A percentile compares a stretch with the other conserved stretches of the same genome.
Conservation (phyloP, 2,113 vertebrate genomes). For the Silurus glanis region DNA sequence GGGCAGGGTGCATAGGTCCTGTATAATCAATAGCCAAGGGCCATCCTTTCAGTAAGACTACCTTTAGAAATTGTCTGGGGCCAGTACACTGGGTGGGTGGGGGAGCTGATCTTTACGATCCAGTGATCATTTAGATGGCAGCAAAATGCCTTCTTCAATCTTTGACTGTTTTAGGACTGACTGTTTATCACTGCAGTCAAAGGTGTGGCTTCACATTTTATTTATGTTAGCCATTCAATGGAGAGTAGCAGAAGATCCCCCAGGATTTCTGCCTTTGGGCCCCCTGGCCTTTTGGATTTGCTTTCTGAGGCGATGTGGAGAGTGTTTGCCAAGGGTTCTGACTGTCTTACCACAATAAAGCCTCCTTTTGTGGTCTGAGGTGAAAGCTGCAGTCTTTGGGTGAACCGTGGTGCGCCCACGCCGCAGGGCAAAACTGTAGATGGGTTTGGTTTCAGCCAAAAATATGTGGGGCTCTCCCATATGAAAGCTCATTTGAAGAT, state of each 20-base stretch:
- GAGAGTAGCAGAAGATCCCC: slow-evolving; percentile 44
- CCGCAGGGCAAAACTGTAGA: slow-evolving; percentile 58
- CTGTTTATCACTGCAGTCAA: slow-evolving; percentile 57
- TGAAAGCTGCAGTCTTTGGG: slow-evolving; percentile 32
- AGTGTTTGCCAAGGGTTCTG: slow-evolving; percentile 59
- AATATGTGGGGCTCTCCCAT: slow-evolving; percentile 51
- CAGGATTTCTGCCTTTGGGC: slow-evolving; percentile 38
- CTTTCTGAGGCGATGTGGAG: slow-evolving; percentile 48
- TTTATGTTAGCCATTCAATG: slow-evolving; percentile 44
- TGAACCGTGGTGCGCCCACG: slow-evolving; percentile 50
- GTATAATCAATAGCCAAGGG: slow-evolving; percentile 63
- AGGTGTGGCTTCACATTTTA: slow-evolving; percentile 47
- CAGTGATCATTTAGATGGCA: slow-evolving; percentile 57
- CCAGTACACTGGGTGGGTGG: slow-evolving; percentile 18
- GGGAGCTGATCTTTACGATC: slow-evolving; percentile 43
- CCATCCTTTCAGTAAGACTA: slow-evolving; percentile 55
- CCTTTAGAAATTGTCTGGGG: slow-evolving; percentile 33
- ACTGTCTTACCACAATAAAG: slow-evolving; percentile 58
- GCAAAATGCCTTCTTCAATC: slow-evolving; percentile 15
- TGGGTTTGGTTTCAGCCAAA: slow-evolving; percentile 57
- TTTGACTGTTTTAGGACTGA: slow-evolving; percentile 55
- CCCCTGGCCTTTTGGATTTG: slow-evolving; percentile 21
- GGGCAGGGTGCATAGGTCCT: slow-evolving; percentile 19
- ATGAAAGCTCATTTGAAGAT: slow-evolving; percentile 58
- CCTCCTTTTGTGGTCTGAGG: slow-evolving; percentile 57